phyloP scores from a whole-genome alignment of 2,113 vertebrate species.

The Octodon degus region DNA sequence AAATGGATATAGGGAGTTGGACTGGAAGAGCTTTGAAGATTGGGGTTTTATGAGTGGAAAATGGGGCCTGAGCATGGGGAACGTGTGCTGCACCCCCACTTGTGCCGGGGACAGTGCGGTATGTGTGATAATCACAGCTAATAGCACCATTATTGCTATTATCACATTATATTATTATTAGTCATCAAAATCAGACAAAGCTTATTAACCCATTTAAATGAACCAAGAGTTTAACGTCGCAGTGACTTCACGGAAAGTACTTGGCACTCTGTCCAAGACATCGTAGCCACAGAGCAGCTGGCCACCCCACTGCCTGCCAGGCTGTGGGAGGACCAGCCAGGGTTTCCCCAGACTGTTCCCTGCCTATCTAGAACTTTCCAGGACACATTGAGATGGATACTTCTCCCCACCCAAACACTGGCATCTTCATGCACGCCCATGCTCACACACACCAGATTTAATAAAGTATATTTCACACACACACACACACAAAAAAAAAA shows the following conservation, averaged over 20 bases:
- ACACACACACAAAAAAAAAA: neutral
- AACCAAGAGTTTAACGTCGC: conserved; percentile 68
- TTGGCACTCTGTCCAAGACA: conserved; percentile 54
- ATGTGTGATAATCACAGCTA: conserved; percentile 34
- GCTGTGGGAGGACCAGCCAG: neutral
- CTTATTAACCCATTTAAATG: conserved; percentile 77
- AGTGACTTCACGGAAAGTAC: conserved; percentile 58
- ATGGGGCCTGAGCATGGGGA: conserved; percentile 37
- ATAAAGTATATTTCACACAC: conserved; percentile 7
- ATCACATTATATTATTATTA: conserved; percentile 76
- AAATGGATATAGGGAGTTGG: conserved; percentile 77
- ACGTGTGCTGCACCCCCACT: neutral
- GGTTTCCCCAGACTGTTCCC: conserved; percentile 47
- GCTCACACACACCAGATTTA: neutral
- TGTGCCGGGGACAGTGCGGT: conserved; percentile 57
- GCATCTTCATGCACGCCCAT: neutral
- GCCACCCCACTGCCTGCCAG: conserved; percentile 1
- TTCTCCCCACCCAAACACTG: neutral
- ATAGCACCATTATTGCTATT: conserved; percentile 64
- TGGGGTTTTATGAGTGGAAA: conserved; percentile 79
- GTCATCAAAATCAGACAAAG: conserved; percentile 74
- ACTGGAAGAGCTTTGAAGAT: conserved; percentile 75
- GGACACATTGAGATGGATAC: conserved; percentile 6
- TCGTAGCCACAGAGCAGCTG: conserved; percentile 30
- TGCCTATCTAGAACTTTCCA: conserved; percentile 58